phyloP scores from a whole-genome alignment of 2,113 vertebrate species.

The Psittacara wagleri region DNA sequence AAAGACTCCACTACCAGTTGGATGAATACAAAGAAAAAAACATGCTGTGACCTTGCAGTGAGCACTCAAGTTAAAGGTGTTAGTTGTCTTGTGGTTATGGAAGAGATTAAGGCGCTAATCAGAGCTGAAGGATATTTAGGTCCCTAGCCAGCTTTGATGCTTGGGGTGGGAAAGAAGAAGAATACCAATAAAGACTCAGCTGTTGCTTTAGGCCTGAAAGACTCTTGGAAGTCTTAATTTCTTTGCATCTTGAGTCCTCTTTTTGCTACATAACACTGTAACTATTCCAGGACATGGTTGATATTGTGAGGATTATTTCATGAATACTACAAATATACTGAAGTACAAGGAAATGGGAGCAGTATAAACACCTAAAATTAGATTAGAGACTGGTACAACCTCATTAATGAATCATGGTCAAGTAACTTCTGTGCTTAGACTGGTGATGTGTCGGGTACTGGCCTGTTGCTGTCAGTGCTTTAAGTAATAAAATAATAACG shows the following conservation, averaged over 20 bases:
- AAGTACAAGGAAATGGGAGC: not conserved
- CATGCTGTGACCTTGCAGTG: not conserved
- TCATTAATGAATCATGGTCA: not conserved
- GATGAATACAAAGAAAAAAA: not conserved
- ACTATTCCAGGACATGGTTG: not conserved
- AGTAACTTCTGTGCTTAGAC: not conserved
- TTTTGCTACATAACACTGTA: not conserved
- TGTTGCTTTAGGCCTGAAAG: not conserved
- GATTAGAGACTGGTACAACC: not conserved
- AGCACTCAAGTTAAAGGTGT: not conserved
- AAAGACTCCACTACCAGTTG: not conserved
- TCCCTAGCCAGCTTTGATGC: not conserved
- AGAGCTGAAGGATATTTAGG: not conserved
- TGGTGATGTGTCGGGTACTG: not conserved
- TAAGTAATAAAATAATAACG: not conserved
- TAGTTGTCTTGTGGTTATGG: not conserved
- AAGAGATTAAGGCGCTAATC: not conserved
- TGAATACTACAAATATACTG: not conserved
- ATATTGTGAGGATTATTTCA: not conserved
- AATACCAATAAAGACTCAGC: not conserved
- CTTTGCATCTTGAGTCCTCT: not conserved
- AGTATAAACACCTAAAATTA: not conserved
- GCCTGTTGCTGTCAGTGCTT: not conserved
- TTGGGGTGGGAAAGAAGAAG: not conserved
- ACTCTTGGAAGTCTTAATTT: not conserved